Conservation (phyloP, 2,797 vertebrate species). For the Falco concolor region DNA sequence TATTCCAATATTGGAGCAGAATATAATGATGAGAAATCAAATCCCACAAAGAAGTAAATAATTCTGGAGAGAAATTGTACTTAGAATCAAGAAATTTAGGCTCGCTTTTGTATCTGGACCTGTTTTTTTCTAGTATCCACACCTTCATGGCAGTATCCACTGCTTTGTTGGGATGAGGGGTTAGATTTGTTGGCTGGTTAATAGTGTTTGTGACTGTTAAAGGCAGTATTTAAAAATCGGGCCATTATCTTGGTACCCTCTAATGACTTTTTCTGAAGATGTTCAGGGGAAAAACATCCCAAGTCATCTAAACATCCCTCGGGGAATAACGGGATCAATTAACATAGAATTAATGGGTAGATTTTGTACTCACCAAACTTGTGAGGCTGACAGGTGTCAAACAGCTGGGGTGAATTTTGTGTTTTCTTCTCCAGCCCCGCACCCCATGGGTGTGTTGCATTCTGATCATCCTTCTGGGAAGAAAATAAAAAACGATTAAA, state of each 20-base stretch:
- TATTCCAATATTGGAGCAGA: not conserved
- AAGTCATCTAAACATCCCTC: not conserved
- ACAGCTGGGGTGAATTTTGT: not conserved
- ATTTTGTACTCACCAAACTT: not conserved
- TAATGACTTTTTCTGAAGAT: not conserved
- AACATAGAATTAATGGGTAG: not conserved
- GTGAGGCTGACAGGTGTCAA: not conserved
- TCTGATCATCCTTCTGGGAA: not conserved
- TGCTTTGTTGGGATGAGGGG: not conserved
- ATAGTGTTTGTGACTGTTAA: not conserved
- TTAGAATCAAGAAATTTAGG: not conserved
- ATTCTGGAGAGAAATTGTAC: not conserved
- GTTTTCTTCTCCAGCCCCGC: not conserved
- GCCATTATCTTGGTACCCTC: not conserved
- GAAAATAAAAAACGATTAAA: too few species aligned
- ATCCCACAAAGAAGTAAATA: not conserved
- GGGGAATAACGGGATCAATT: not conserved
- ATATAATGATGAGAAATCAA: not conserved
- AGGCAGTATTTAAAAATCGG: not conserved
- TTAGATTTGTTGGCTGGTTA: not conserved
- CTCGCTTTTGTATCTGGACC: not conserved
- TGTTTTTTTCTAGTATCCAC: not conserved
- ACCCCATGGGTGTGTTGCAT: fast-evolving
- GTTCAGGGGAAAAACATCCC: not conserved
- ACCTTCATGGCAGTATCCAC: fast-evolving